Base-by-base conservation (phyloP, 64 coral and sea anemone species). In the Montipora capricornis region DNA sequence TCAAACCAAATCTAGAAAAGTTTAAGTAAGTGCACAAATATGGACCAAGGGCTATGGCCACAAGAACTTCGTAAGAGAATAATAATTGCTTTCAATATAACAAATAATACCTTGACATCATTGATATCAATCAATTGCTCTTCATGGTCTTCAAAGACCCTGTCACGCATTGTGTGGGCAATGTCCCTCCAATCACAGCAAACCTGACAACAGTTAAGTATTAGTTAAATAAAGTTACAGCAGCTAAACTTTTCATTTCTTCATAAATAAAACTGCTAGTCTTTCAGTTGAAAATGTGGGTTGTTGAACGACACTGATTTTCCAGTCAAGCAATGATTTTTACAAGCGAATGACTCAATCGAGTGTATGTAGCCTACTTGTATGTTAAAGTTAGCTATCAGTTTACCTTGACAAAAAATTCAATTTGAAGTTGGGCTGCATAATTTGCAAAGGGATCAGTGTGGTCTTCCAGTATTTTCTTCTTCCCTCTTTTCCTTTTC, bases 101-200 rank as follows among this genome's bases (percentile, higher is more conserved):
- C 3, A 55, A 55, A 55, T 55, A 55, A 55, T 55, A 94, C 87
- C 78, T 94, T 94, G 16, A 94, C 22, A 76, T 94, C 87, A 83
- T 78, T 26, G 66, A 89, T 89, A 29, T 94, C 92, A 61, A 94
- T 94, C 26, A 74, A 10, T 75, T 94, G 85, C 66, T 94, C 87
- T 83, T 94, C 78, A 74, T 53, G 37, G 26, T 89, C 67, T 49
- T 88, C 46, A 89, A 89, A 94, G 0, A 89, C 86, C 83, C 11
- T 82, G 7, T 66, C 79, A 12, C 68, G 51, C 52, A 94, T 94
- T n/a, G 79, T 82, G 17, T 62, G 7, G 20, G 86, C 87, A 49
- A 94, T 94, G 17, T 83, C 77, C 73, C 75, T 89, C 93, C 93
- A 94, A 64, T 89, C 87, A 69, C 68, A 69, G 73, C 88, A 94